These are phyloP conservation scores for Resseliella maxima DNA, from an alignment of 2,888 invertebrate genomes.

Conservation along the genomic window DNA sequence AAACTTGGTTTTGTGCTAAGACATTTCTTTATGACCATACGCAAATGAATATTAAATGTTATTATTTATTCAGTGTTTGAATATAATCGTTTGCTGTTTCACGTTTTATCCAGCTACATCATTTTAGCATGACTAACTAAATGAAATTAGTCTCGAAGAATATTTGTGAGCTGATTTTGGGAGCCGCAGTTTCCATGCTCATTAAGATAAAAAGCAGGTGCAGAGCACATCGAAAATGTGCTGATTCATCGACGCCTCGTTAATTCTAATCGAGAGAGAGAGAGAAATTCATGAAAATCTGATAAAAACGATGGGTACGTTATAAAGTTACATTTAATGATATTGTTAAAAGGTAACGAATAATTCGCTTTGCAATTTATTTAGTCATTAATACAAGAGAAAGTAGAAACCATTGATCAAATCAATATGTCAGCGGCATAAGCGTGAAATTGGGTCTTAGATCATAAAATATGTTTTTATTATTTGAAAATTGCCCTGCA, in stretches of 20 bases:
- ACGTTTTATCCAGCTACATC: too few species aligned
- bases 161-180: too few species aligned
- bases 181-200: background rate
- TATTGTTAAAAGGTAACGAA: background rate
- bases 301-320: background rate
- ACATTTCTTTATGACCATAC: background rate
- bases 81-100: background rate
- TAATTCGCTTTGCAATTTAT: background rate
- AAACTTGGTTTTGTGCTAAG: background rate
- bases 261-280: background rate
- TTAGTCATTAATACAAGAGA: background rate
- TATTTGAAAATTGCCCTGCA: background rate
- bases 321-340: slow-evolving; percentile 1
- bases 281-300: background rate
- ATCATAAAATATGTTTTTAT: background rate
- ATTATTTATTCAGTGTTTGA: background rate
- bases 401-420: background rate
- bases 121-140: too few species aligned
- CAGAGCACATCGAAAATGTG: background rate
- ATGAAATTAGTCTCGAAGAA: too few species aligned
- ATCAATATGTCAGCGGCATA: background rate
- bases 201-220: slow-evolving; percentile 34
- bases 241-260: slow-evolving; percentile 5
- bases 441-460: slow-evolving; percentile 1
- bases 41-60: slow-evolving; percentile 14